phyloP scores from a whole-genome alignment of 2,797 vertebrate genomes.

The Darevskia nairensis region DNA sequence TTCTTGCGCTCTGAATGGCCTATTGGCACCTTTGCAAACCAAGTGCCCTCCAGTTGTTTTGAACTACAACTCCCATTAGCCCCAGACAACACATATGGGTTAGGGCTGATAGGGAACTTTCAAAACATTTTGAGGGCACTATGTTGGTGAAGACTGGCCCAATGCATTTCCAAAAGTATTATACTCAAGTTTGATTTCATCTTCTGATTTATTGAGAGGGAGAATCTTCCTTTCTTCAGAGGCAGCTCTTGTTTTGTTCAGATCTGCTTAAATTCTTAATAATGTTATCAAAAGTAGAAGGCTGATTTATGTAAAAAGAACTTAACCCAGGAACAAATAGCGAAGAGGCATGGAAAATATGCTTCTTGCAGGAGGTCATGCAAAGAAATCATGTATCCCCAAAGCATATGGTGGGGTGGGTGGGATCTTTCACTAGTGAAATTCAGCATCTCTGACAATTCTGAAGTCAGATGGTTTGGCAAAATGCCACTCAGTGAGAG shows the following conservation, averaged over 20 bases:
- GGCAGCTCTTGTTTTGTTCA: background rate
- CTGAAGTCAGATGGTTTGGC: conserved; percentile 27
- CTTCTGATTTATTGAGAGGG: background rate
- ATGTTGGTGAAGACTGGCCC: background rate
- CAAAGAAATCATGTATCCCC: background rate
- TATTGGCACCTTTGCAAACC: background rate
- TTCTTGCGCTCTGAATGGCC: background rate
- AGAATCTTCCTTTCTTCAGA: background rate
- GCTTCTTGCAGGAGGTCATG: background rate
- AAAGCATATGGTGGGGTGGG: background rate
- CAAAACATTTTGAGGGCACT: no score
- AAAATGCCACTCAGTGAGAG: conserved; percentile 38
- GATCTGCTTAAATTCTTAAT: background rate
- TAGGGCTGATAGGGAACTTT: no score
- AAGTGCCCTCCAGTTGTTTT: no score
- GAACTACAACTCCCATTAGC: no score
- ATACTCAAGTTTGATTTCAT: background rate
- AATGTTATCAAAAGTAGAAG: no score
- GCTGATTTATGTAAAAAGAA: background rate
- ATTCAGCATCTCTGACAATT: background rate
- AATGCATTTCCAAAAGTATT: background rate
- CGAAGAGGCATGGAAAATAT: background rate
- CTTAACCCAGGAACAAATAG: background rate
- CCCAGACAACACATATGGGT: no score
- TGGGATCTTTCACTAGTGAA: conserved; percentile 19